phyloP scores from a whole-genome alignment of 2,113 vertebrate species.

The Pteronura brasiliensis region DNA sequence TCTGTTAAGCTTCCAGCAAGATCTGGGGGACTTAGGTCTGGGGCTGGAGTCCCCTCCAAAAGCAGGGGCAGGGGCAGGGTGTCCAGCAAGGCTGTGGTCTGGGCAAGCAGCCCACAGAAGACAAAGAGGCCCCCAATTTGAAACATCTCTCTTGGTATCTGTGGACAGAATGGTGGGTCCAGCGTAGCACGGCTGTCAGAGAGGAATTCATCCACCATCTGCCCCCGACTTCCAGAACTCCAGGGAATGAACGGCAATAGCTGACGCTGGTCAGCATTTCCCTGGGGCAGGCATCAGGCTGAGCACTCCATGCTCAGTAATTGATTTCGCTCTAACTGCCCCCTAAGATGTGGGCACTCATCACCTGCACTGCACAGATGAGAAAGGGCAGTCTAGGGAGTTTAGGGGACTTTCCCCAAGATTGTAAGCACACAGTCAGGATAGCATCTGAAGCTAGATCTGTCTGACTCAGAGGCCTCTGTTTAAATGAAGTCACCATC shows the following conservation, averaged over 20 bases:
- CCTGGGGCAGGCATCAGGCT: background rate
- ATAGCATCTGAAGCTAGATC: background rate
- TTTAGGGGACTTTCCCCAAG: background rate
- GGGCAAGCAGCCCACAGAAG: slow-evolving; percentile 66
- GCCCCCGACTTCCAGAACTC: background rate
- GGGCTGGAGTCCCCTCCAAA: background rate
- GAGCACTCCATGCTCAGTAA: background rate
- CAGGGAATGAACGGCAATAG: background rate
- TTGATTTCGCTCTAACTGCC: background rate
- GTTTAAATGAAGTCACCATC: background rate
- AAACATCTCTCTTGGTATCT: slow-evolving; percentile 56
- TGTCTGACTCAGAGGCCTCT: background rate
- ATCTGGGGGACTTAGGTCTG: background rate
- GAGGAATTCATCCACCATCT: background rate
- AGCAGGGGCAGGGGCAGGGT: background rate
- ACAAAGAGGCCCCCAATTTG: background rate
- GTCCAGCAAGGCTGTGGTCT: background rate
- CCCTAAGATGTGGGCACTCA: background rate
- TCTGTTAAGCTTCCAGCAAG: background rate
- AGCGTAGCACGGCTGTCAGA: background rate
- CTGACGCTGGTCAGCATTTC: background rate
- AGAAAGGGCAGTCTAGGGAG: background rate
- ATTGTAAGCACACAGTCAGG: background rate
- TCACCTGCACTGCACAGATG: too few relatives aligned
- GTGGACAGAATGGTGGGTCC: background rate